These are phyloP conservation scores for Leptinotarsa rubiginosa DNA, from an alignment of 2,888 invertebrate species.

Conservation along the genomic window DNA sequence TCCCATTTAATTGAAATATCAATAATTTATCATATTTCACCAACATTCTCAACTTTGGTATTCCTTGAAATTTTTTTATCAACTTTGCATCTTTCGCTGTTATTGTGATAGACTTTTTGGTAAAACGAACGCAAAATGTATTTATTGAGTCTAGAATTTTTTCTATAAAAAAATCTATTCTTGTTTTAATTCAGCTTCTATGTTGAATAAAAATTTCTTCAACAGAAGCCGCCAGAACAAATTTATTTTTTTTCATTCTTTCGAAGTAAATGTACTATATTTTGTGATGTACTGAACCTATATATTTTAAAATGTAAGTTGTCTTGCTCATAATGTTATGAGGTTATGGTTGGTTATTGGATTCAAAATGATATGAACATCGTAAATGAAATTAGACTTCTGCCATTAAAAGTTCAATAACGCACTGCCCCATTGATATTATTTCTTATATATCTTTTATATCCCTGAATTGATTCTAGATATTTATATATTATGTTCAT, in stretches of 20 bases:
- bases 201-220: too few species aligned
- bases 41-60: too few species aligned
- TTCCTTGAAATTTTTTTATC: background rate
- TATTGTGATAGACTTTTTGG: background rate
- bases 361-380: constrained; percentile 5
- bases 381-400: background rate
- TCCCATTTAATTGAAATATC: too few species aligned
- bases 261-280: background rate
- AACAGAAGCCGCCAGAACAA: too few species aligned
- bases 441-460: background rate
- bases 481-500: background rate
- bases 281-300: constrained; percentile 3
- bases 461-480: too few species aligned
- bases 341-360: background rate
- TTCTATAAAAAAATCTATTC: too few species aligned
- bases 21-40: too few species aligned
- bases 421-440: constrained; percentile 12
- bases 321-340: background rate
- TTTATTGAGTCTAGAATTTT: too few species aligned
- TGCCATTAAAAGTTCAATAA: background rate
- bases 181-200: too few species aligned
- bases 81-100: background rate
- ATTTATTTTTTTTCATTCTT: background rate
- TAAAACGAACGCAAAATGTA: too few species aligned
- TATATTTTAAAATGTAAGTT: background rate